A percentile compares a stretch with the other conserved stretches of the same genome.
Evolutionary conservation across 1,140 invertebrate genomes (phyloP).

Genomic region (Diabrotica virgifera): DNA sequence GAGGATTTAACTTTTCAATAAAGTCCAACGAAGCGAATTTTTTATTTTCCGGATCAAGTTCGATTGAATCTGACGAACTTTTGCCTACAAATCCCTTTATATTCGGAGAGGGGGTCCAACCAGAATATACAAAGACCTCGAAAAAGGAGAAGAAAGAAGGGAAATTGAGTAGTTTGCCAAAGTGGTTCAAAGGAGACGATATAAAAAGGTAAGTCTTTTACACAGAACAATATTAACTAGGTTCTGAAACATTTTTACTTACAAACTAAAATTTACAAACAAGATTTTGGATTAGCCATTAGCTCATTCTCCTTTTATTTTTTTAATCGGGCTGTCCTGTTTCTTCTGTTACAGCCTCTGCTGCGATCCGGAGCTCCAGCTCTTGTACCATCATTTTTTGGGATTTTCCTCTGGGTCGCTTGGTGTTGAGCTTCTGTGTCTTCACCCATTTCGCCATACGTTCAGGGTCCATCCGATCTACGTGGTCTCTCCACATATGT

Average conservation of each 20-base stretch:
- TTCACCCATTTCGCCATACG: no score
- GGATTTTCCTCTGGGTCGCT: no score
- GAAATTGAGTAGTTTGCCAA: conserved; percentile 65
- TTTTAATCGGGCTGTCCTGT: no score
- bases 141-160: conserved; percentile 52
- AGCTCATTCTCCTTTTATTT: no score
- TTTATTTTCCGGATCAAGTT: conserved; percentile 37
- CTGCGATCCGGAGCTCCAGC: no score
- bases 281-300: background rate
- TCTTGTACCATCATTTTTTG: no score
- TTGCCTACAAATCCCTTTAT: conserved; percentile 59
- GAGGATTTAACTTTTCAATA: conserved; percentile 61
- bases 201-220: conserved; percentile 47
- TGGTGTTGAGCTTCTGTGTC: no score
- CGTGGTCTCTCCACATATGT: no score
- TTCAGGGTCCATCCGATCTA: no score
- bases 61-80: conserved; percentile 27
- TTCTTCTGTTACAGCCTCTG: no score
- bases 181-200: conserved; percentile 67
- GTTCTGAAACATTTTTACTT: background rate
- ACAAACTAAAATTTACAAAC: background rate
- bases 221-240: background rate
- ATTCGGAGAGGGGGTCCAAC: conserved; percentile 47
- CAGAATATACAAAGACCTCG: conserved; percentile 43
- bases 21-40: conserved; percentile 39